phyloP scores from a whole-genome alignment of 2,888 invertebrate species.

The Tetragnatha montana region DNA sequence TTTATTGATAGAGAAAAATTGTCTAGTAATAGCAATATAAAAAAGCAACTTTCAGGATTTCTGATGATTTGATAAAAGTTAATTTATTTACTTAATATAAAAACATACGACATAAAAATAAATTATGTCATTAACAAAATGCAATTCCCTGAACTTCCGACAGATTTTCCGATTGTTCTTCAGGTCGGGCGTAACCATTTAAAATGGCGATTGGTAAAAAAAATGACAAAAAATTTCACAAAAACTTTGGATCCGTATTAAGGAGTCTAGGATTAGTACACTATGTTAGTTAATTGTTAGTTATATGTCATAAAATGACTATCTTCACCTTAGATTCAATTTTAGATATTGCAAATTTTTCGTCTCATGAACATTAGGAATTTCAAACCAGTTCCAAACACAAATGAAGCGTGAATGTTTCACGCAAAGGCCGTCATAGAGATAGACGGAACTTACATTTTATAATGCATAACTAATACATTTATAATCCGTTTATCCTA shows the following conservation, averaged over 20 bases:
- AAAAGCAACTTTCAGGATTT: too few relatives aligned
- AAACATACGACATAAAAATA: too few relatives aligned
- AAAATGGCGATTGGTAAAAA: slow-evolving; percentile 14
- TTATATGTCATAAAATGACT: too few relatives aligned
- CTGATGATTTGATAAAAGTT: too few relatives aligned
- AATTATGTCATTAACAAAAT: too few relatives aligned
- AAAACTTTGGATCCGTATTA: neutral
- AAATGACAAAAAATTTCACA: neutral
- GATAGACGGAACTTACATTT: slow-evolving; percentile 11
- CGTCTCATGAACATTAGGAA: slow-evolving; percentile 5
- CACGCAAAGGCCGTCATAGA: neutral
- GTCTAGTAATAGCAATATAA: too few relatives aligned
- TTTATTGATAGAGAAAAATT: too few relatives aligned
- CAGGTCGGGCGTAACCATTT: slow-evolving; percentile 11
- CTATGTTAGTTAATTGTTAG: too few relatives aligned
- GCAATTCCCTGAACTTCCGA: too few relatives aligned
- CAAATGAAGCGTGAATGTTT: slow-evolving; percentile 20
- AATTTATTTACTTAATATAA: too few relatives aligned
- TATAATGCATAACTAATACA: neutral
- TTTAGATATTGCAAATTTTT: slow-evolving; percentile 26
- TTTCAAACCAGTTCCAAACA: neutral
- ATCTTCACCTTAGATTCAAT: slow-evolving; percentile 51
- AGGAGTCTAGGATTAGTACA: too few relatives aligned
- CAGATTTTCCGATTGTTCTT: neutral
- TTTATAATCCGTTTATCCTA: neutral